These are phyloP conservation scores for Nomada ferruginata DNA, from an alignment of 2,888 invertebrate genomes.

Conservation along the genomic window DNA sequence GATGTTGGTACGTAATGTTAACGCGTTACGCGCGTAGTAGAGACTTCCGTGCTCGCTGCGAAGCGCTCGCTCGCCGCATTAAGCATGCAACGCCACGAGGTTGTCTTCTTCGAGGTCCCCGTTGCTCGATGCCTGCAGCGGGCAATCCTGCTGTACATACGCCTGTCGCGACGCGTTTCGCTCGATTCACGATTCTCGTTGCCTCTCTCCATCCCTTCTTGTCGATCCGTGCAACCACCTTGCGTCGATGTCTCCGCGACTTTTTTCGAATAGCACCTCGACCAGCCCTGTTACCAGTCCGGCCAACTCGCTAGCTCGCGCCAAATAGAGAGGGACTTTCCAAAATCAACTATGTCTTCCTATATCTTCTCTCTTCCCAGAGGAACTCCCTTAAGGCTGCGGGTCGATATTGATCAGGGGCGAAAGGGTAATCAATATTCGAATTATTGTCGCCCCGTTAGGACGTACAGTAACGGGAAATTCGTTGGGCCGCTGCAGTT, in stretches of 20 bases:
- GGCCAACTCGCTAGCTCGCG: no score
- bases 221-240: no score
- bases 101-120: slow-evolving; percentile 63
- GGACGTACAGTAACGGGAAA: slow-evolving; percentile 15
- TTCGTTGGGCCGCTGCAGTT: slow-evolving; percentile 36
- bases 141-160: slow-evolving; percentile 58
- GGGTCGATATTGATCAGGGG: no score
- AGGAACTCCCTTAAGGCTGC: no score
- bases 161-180: background rate
- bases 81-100: slow-evolving; percentile 73
- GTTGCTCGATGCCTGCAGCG: slow-evolving; percentile 47
- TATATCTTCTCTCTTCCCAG: no score
- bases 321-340: no score
- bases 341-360: no score
- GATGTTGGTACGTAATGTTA: slow-evolving; percentile 82
- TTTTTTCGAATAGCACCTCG: no score
- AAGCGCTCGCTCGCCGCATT: slow-evolving; percentile 77
- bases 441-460: slow-evolving; percentile 22
- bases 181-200: slow-evolving; percentile 16
- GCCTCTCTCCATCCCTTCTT: background rate
- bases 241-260: no score
- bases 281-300: no score
- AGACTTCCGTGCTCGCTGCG: slow-evolving; percentile 81
- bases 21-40: slow-evolving; percentile 76
- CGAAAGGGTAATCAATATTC: slow-evolving; percentile 2